A percentile compares a stretch with the other conserved stretches of the same genome.
phyloP scores from a whole-genome alignment of 2,888 invertebrate species.

The Xanthia togata region DNA sequence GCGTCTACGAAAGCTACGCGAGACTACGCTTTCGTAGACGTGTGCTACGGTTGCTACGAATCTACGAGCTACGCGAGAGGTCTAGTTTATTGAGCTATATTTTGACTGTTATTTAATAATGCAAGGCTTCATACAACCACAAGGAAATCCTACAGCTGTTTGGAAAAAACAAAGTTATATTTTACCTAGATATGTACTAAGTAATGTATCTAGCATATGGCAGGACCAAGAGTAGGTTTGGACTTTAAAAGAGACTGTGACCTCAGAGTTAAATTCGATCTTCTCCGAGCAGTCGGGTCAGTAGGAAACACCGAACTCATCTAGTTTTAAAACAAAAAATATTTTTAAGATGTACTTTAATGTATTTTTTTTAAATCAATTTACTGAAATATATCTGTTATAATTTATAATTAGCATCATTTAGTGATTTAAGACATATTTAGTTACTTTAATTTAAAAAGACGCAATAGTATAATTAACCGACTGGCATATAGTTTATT shows the following conservation, averaged over 20 bases:
- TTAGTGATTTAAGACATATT: too few relatives aligned
- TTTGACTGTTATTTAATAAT: not conserved
- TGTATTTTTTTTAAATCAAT: not conserved
- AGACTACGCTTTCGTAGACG: conserved; percentile 33
- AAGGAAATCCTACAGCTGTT: not conserved
- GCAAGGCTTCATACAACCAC: not conserved
- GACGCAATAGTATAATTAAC: too few relatives aligned
- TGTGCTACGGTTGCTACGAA: conserved; percentile 28
- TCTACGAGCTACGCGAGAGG: conserved; percentile 35
- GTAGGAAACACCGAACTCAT: not conserved
- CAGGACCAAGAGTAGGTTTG: too few relatives aligned
- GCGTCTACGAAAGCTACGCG: conserved; percentile 16
- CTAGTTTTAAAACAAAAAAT: not conserved
- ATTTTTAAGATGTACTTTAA: not conserved
- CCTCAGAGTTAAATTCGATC: too few relatives aligned
- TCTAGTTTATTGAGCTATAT: not conserved
- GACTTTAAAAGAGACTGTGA: too few relatives aligned
- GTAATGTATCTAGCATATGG: too few relatives aligned
- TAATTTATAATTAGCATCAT: too few relatives aligned
- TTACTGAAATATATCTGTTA: not conserved
- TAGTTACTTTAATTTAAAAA: too few relatives aligned
- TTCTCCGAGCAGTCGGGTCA: too few relatives aligned
- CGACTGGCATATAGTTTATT: too few relatives aligned
- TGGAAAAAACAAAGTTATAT: not conserved
- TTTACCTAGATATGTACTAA: too few relatives aligned